Evolutionary conservation across 2,113 vertebrate species (phyloP).

Genomic region (Neomonachus schauinslandi): DNA sequence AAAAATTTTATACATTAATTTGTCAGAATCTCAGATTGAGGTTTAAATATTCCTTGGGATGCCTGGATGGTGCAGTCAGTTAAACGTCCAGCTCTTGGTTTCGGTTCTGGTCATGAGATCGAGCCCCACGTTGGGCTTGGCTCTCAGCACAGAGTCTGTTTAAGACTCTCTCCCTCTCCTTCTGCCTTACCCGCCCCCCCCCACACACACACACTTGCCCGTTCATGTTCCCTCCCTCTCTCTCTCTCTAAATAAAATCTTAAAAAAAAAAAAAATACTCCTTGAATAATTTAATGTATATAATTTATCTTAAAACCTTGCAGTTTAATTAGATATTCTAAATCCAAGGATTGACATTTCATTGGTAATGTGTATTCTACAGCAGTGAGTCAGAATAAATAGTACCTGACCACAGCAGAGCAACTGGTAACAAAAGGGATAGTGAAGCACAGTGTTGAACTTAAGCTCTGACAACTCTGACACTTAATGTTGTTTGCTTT

Average conservation of each 20-base stretch:
- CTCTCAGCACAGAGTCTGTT: background rate
- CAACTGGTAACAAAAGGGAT: background rate
- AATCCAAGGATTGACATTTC: background rate
- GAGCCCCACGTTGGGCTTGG: background rate
- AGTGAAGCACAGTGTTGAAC: background rate
- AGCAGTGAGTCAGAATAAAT: background rate
- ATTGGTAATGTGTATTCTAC: background rate
- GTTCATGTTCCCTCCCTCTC: background rate
- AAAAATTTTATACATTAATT: background rate
- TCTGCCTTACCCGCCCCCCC: background rate
- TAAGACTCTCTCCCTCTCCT: background rate
- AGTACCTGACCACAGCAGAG: background rate
- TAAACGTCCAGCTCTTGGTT: background rate
- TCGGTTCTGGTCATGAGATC: background rate
- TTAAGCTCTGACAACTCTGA: background rate
- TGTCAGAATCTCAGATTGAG: constrained; percentile 3
- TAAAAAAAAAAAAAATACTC: background rate
- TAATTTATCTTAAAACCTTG: background rate
- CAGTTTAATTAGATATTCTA: constrained; percentile 11
- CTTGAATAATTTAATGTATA: background rate
- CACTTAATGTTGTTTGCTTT: background rate
- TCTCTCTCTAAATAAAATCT: background rate
- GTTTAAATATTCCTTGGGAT: background rate
- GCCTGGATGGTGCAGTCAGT: background rate
- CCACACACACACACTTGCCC: too few relatives aligned